A percentile compares a stretch with the other conserved stretches of the same genome.
Evolutionary conservation across 1,140 invertebrate genomes (phyloP).

Genomic region (Cyphomyrmex costatus): DNA sequence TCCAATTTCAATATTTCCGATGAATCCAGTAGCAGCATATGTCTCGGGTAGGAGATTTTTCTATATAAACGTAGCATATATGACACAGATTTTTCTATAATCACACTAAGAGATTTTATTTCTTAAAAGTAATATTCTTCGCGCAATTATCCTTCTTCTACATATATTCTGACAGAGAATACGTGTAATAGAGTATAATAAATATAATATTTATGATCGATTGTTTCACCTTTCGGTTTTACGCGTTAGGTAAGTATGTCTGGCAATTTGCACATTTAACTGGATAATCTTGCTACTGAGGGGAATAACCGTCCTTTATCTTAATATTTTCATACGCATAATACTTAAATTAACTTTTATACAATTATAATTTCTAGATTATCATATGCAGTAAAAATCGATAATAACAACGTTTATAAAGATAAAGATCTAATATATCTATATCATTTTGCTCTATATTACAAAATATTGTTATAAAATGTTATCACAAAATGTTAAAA

Average conservation of each 20-base stretch:
- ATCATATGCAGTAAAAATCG: not conserved
- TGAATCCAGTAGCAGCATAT: conserved; percentile 72
- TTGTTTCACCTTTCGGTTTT: no score
- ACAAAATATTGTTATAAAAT: no score
- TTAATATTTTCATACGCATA: no score
- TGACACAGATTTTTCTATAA: not conserved
- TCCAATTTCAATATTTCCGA: conserved; percentile 81
- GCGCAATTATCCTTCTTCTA: not conserved
- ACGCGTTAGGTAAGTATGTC: no score
- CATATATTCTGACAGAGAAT: not conserved
- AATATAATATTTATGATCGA: no score
- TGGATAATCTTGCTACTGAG: no score
- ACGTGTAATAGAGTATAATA: not conserved
- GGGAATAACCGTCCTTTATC: no score
- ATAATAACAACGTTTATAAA: not conserved
- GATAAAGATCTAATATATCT: not conserved
- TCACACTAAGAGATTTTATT: not conserved
- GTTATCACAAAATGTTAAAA: no score
- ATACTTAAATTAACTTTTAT: no score
- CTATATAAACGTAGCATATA: conserved; percentile 15
- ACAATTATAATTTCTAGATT: not conserved
- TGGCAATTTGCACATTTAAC: no score
- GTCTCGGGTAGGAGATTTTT: conserved; percentile 59
- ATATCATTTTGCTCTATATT: not conserved
- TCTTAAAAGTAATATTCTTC: no score